Evolutionary conservation across 1,140 invertebrate species (phyloP).

Genomic region (Phymorhynchus buccinoides): DNA sequence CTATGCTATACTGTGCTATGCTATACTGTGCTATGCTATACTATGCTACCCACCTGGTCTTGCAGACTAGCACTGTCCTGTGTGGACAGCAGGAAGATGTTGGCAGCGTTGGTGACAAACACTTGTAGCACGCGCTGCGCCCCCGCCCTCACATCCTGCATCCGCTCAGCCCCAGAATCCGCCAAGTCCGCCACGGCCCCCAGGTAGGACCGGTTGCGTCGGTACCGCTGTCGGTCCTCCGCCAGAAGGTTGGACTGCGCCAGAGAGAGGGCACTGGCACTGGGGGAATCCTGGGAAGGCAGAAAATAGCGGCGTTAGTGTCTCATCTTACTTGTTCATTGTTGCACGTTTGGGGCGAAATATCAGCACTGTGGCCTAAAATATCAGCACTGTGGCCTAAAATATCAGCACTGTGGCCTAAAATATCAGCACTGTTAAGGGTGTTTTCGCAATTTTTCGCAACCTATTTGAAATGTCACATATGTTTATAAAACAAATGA

Average conservation of each 20-base stretch:
- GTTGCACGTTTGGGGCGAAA: not conserved
- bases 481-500: too few species aligned
- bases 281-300: conserved; percentile 57
- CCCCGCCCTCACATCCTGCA: conserved; percentile 70
- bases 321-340: too few species aligned
- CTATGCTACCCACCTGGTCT: conserved; percentile 58
- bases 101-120: conserved; percentile 95
- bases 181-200: conserved; percentile 67
- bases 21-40: too few species aligned
- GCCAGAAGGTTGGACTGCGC: conserved; percentile 41
- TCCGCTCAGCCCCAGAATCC: conserved; percentile 57
- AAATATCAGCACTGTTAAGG: too few species aligned
- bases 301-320: too few species aligned
- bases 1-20: too few species aligned
- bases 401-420: too few species aligned
- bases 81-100: conserved; percentile 82
- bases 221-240: conserved; percentile 52
- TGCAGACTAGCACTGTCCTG: conserved; percentile 53
- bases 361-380: not conserved
- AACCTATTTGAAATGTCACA: too few species aligned
- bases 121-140: conserved; percentile 90
- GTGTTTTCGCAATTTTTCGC: too few species aligned
- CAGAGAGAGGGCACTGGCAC: conserved; percentile 48
- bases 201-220: conserved; percentile 67
- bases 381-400: too few species aligned